Evolutionary conservation across 2,113 vertebrate genomes (phyloP), one percentile per base, ranked within the genome.

Genomic region (Burhinus bistriatus): DNA sequence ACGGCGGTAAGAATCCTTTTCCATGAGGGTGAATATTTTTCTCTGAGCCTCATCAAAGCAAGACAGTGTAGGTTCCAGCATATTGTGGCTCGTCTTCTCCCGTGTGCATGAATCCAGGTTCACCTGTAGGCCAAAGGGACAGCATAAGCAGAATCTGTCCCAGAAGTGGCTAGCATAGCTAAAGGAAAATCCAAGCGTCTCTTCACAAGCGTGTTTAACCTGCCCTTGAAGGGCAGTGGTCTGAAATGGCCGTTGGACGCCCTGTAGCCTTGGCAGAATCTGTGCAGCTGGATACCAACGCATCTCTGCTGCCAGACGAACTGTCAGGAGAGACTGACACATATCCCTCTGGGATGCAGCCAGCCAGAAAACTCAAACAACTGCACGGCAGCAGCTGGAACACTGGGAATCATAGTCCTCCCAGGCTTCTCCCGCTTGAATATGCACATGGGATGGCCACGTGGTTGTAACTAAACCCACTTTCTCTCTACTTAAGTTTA

Each of bases 1-100:
- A 65, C 99, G 98, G 69, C 99, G 98, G 89, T 99, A 99, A 26
- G 99, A 99, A 98, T 99, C 99, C 96, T 99, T 99, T 96, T 99
- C 99, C 99, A 99, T 99, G 81, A 99, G 97, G 91, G 98, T 98
- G 97, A 99, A 99, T 93, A 99, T 98, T 98, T 98, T 99, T 84
- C 92, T 98, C 98, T 99, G 99, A 22, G 99, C 99, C 12, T 98
- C 97, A 30, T 99, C 98, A 52, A 99, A 99, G 95, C 98, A 99
- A 86, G 98, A 98, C 45, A 95, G 96, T 0, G 98, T 99, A 30
- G 99, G 99, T 44, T 98, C 96, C 12, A 97, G 87, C 62, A 99
- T 79, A 62, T 97, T 99, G 83, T 98, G 98, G 96, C 98, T 97
- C 0, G 99, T 99, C 93, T 97, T 97, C 93, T 98, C 98, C 87